These are phyloP conservation scores for Anhinga anhinga DNA, from an alignment of 2,113 vertebrate species.

Conservation along the genomic window DNA sequence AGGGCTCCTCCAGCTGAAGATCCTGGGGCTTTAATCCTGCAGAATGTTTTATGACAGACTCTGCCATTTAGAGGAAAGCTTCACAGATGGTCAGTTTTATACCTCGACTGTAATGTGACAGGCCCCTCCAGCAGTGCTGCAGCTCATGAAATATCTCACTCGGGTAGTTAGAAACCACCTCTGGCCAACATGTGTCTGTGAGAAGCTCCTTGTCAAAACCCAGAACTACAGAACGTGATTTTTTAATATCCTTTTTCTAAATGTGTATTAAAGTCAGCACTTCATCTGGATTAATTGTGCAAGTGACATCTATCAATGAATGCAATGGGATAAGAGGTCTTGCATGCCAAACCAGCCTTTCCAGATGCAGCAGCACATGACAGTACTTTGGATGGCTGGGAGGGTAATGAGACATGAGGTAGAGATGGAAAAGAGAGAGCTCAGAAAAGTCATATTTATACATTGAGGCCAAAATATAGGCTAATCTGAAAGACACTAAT, in stretches of 20 bases:
- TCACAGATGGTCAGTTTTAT: neutral
- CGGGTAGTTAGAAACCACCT: neutral
- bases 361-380: neutral
- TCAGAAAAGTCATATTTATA: neutral
- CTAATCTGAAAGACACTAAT: neutral
- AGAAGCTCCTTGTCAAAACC: neutral
- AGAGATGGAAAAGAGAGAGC: neutral
- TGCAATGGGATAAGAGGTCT: neutral
- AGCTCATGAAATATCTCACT: neutral
- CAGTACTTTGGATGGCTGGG: neutral
- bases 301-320: neutral
- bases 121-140: neutral
- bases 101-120: neutral
- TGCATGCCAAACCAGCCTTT: neutral
- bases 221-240: neutral
- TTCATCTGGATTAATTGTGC: neutral
- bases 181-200: accelerated
- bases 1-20: neutral
- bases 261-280: accelerated
- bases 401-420: neutral
- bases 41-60: neutral
- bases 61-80: neutral
- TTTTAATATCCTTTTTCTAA: neutral
- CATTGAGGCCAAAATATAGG: neutral
- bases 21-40: neutral